These are phyloP conservation scores for Drosophila erecta DNA, from an alignment of 1,140 invertebrate genomes.

Conservation along the genomic window DNA sequence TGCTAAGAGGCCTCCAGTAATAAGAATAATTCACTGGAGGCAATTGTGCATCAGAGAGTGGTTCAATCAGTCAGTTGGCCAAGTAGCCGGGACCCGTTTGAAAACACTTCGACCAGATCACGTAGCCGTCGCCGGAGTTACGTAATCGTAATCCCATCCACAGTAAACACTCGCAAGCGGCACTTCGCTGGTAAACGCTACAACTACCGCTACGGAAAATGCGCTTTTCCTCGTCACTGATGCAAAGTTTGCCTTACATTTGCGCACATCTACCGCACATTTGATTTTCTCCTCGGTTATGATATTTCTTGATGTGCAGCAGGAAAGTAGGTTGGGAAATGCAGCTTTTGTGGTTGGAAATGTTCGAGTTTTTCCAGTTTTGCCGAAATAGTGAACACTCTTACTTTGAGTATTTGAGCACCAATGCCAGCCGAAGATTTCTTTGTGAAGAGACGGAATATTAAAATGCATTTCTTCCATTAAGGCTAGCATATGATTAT, in stretches of 20 bases:
- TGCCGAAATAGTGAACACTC: constrained; percentile 27
- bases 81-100: constrained; percentile 40
- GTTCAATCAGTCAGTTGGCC: constrained; percentile 62
- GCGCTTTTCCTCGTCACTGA: constrained; percentile 4
- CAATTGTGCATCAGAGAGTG: constrained; percentile 25
- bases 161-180: constrained; percentile 16
- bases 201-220: constrained; percentile 27
- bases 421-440: no score
- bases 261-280: constrained; percentile 20
- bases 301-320: constrained; percentile 17
- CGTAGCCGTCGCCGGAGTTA: constrained; percentile 32
- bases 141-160: constrained; percentile 34
- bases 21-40: constrained; percentile 31
- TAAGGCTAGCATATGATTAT: no score
- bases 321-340: constrained; percentile 40
- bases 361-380: constrained; percentile 53
- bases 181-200: neutral
- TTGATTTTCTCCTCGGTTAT: constrained; percentile 12
- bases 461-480: no score
- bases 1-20: constrained; percentile 11
- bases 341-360: constrained; percentile 1
- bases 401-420: neutral
- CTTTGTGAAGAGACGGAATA: no score
- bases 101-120: constrained; percentile 21
- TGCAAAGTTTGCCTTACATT: constrained; percentile 29